Evolutionary conservation across 2,113 vertebrate genomes (phyloP).

Genomic region (Rattus rattus): DNA sequence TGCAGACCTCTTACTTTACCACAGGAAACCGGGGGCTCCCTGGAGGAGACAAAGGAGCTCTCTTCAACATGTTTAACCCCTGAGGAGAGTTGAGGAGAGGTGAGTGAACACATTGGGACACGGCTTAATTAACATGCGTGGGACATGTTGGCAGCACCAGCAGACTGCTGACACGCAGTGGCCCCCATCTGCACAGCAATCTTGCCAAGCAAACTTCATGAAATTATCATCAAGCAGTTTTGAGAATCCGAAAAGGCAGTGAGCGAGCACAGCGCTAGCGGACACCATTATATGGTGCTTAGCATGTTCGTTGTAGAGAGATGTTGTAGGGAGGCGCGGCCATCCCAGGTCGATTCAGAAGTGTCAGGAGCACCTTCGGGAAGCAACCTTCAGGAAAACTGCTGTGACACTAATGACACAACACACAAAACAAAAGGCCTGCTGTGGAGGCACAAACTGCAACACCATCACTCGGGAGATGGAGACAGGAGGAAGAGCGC

Average conservation of each 20-base stretch:
- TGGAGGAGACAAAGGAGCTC: not conserved
- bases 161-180: not conserved
- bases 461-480: not conserved
- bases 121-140: not conserved
- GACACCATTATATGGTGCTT: not conserved
- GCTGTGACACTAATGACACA: not conserved
- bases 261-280: not conserved
- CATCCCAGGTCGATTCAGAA: too few relatives aligned
- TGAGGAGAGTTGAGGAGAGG: not conserved
- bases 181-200: not conserved
- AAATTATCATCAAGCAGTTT: not conserved
- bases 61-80: not conserved
- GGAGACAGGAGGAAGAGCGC: not conserved
- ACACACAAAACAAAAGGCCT: not conserved
- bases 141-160: not conserved
- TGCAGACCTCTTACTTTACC: not conserved
- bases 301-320: not conserved
- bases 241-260: not conserved
- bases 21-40: not conserved
- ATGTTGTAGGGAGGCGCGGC: not conserved
- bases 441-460: not conserved
- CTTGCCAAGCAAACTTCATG: not conserved
- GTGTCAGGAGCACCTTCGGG: too few relatives aligned
- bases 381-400: too few relatives aligned
- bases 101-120: not conserved